These are phyloP conservation scores for Euura lappo DNA, from an alignment of 1,140 invertebrate genomes.

Conservation along the genomic window DNA sequence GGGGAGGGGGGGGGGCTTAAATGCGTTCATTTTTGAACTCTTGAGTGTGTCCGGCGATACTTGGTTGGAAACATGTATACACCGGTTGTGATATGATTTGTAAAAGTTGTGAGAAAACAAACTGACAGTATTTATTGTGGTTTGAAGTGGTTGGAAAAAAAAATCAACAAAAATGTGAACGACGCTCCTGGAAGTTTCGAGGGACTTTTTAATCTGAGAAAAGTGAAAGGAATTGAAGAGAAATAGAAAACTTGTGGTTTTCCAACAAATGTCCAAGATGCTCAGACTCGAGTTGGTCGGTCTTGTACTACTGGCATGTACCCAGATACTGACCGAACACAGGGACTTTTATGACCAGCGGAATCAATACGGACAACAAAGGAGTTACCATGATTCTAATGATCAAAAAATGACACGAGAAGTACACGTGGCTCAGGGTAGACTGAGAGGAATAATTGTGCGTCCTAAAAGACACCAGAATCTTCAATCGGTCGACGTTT, in stretches of 20 bases:
- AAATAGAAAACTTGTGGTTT: conserved; percentile 7
- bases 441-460: conserved; percentile 43
- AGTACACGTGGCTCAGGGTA: conserved; percentile 51
- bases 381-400: conserved; percentile 27
- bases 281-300: conserved; percentile 45
- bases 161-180: background rate
- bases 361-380: conserved; percentile 36
- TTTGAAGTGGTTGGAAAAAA: background rate
- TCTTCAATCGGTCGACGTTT: conserved; percentile 52
- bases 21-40: background rate
- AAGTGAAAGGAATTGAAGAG: conserved; percentile 8
- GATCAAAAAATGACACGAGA: conserved; percentile 44
- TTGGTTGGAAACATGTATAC: no score
- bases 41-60: no score
- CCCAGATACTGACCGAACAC: conserved; percentile 50
- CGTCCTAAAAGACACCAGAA: conserved; percentile 41
- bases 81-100: no score
- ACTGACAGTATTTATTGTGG: background rate
- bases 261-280: conserved; percentile 46
- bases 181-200: conserved; percentile 10
- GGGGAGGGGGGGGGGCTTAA: background rate
- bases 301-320: conserved; percentile 46
- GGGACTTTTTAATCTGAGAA: conserved; percentile 15
- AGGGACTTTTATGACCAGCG: conserved; percentile 40
- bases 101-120: background rate